Conservation (phyloP, 2,888 invertebrate species). For the Lobophora halterata region DNA sequence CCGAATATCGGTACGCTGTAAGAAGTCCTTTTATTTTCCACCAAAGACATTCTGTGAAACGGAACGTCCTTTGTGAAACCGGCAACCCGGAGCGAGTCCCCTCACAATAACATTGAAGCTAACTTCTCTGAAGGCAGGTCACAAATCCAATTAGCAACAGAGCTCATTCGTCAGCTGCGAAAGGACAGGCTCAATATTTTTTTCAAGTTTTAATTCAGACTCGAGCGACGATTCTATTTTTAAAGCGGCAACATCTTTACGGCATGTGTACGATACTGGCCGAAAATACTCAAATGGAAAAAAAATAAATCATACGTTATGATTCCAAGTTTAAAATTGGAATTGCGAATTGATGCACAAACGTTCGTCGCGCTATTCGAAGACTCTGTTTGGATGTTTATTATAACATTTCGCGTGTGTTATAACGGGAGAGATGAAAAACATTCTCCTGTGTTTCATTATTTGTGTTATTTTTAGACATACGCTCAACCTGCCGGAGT, state of each 20-base stretch:
- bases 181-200: conserved; percentile 46
- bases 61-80: conserved; percentile 61
- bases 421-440: conserved; percentile 77
- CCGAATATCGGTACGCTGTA: conserved; percentile 64
- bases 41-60: conserved; percentile 67
- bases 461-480: conserved; percentile 76
- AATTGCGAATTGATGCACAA: conserved; percentile 71
- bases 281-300: conserved; percentile 48
- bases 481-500: conserved; percentile 74
- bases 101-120: conserved; percentile 45
- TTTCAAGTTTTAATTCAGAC: conserved; percentile 47
- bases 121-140: conserved; percentile 56
- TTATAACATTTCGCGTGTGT: conserved; percentile 78
- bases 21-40: conserved; percentile 61
- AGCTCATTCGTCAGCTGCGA: conserved; percentile 53
- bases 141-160: conserved; percentile 58
- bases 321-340: conserved; percentile 62
- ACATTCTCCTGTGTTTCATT: conserved; percentile 80
- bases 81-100: conserved; percentile 46
- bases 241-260: conserved; percentile 53
- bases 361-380: conserved; percentile 74
- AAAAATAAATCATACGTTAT: conserved; percentile 70
- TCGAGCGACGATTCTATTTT: conserved; percentile 47
- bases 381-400: conserved; percentile 75
- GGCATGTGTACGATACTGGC: conserved; percentile 52